Conservation (phyloP, 2,797 vertebrate species). For the Argentina silus region DNA sequence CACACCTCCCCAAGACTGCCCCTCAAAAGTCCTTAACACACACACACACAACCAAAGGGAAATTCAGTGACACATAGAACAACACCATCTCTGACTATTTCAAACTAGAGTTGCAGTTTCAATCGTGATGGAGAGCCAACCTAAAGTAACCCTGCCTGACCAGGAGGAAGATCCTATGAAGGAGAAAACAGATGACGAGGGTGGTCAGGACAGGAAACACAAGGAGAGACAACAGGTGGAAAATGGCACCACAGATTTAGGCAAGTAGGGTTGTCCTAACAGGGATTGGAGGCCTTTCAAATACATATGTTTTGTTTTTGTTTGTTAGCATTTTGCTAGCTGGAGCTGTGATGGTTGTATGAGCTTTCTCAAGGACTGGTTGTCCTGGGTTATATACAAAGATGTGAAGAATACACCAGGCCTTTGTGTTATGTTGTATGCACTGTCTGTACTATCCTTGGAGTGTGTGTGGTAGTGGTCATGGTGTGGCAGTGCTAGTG, state of each 20-base stretch:
- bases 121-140: slow-evolving; percentile 47
- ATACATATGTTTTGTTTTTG: too few species aligned
- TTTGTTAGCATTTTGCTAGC: too few species aligned
- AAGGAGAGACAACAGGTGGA: slow-evolving; percentile 19
- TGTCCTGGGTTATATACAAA: neutral
- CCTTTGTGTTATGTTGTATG: neutral
- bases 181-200: slow-evolving; percentile 16
- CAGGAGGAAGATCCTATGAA: slow-evolving; percentile 16
- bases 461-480: neutral
- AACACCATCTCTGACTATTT: neutral
- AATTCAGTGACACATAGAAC: too few species aligned
- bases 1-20: too few species aligned
- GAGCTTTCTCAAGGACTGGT: too few species aligned
- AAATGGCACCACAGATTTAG: slow-evolving; percentile 35
- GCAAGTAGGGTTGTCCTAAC: slow-evolving; percentile 29
- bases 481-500: neutral
- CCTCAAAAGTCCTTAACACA: too few species aligned
- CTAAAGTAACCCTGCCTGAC: slow-evolving; percentile 4
- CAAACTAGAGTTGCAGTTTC: too few species aligned
- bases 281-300: neutral
- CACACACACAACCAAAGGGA: too few species aligned
- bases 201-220: neutral
- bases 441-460: neutral
- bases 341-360: too few species aligned
- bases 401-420: neutral